Base-by-base conservation (phyloP, 2,797 vertebrate species). In the Crypturellus tataupa region DNA sequence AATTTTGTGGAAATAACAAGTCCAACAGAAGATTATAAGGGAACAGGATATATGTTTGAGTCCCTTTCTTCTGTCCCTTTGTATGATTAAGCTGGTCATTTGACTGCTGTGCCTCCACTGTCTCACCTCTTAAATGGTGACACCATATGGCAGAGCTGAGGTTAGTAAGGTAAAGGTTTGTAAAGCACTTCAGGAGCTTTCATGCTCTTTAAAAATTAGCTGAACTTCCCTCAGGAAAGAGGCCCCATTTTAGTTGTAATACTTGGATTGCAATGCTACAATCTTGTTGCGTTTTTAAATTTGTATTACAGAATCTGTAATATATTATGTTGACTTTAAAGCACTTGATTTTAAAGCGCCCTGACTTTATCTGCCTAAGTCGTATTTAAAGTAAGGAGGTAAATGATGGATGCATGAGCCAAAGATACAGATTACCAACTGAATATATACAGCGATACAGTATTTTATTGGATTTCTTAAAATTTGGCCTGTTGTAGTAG, bases 321-420 rank as follows among this genome's bases (percentile, higher is more conserved):
- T 87, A 80, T 96, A n/a, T 97, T 78, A 71, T 91, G 71, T 96
- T 94, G 68, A 80, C 71, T 81, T 81, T 81, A 91, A 71, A 94
- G 95, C 78, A 75, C 89, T 94, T 95, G 80, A 85, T 78, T 91
- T 96, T 91, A 64, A 95, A 94, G 23, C 25, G 14, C 44, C 12
- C 31, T 91, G 77, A 95, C 39, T 79, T 94, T 94, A 73, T 95
- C 65, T 83, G 78, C 87, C 92, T 95, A 85, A 55, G 44, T 91
- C 82, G 83, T 46, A 31, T 82, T 59, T 68, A 86, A 19, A 82
- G 35, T 44, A 86, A 77, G 87, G 64, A 90, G 81, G 75, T 84
- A 90, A 92, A 70, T 83, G 90, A 68, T 89, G 91, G 73, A 73
- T 76, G 9, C 91, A 40, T 73, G 80, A 97, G 44, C 89, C 85